Evolutionary conservation across 2,797 vertebrate species (phyloP), one percentile per base, ranked within the genome.

Genomic region (Balearica regulorum): DNA sequence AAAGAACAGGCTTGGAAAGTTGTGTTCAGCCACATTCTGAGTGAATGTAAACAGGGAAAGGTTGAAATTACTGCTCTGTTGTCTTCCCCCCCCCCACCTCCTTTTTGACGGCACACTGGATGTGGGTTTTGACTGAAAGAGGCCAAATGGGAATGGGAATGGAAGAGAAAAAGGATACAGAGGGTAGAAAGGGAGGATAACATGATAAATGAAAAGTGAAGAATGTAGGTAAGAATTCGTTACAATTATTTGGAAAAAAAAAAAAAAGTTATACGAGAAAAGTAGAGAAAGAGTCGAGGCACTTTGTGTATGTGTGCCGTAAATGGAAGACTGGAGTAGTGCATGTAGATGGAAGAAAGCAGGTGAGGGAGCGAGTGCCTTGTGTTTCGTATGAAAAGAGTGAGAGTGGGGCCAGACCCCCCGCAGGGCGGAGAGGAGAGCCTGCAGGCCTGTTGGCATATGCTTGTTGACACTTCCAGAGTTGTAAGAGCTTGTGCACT

Each of bases 351-450:
- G 13, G 41, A 57, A 58, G 55, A 64, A 57, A 65, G 24, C 28
- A 66, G 17, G 19, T 37, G 22, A 35, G 49, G 25, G 18, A 65
- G 12, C 0, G 9, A 68, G 26, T 31, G 53, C 33, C 60, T 60
- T n/a, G 24, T 26, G 14, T 37, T 75, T 58, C 20, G 7, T 31
- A 11, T 65, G n/a, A 16, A 46, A 57, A 68, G 43, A 39, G 13
- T 19, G 25, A 35, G n/a, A 46, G 31, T 35, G 37, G 37, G 31
- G 22, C 55, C 43, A 26, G 25, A 68, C 28, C 15, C 20, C 43
- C 18, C 5, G 0, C 7, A 44, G 16, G 24, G 29, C 1, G 1
- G n/a, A 49, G n/a, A 35, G 22, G 5, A 48, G 62, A 37, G n/a
- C 19, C 37, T 37, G 37, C 37, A 37, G 37, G 37, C 37, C 37